Evolutionary conservation across 2,797 vertebrate species (phyloP), one percentile per base, ranked within the genome.

Genomic region (Distichodus sexfasciatus): DNA sequence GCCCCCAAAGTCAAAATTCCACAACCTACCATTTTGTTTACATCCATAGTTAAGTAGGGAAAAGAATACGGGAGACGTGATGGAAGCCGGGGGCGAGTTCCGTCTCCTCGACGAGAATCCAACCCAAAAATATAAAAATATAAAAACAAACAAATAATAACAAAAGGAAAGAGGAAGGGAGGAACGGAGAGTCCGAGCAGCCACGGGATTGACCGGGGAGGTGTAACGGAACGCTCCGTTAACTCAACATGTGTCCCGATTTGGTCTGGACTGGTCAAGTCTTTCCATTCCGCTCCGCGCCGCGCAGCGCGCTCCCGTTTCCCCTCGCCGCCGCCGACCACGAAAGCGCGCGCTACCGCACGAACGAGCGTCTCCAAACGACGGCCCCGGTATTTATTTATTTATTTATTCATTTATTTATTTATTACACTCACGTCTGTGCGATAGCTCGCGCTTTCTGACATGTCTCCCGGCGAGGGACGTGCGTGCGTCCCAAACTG

Each of bases 181-280:
- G 82, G 17, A 29, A 54, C 12, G 10, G 7, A 26, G 29, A 43
- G 50, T n/a, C n/a, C n/a, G n/a, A n/a, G n/a, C n/a, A n/a, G n/a
- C n/a, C n/a, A n/a, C n/a, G n/a, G n/a, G n/a, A n/a, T n/a, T n/a
- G n/a, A 26, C 57, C 50, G 41, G 55, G 64, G 61, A 79, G 73
- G 70, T 66, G 66, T 73, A 69, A 81, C 79, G 84, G 83, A 78
- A 80, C 67, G 79, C 78, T 67, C 79, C 66, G 81, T 83, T 86
- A 88, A 85, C 86, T 86, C 90, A 89, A 89, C 91, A 89, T 89
- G 89, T 88, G 90, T 89, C 89, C 89, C 66, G 85, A 82, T 89
- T 87, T 85, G 82, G 79, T 87, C 78, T 86, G 76, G 84, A 86
- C n/a, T n/a, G n/a, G n/a, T n/a, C n/a, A n/a, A n/a, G n/a, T n/a